Percentiles rank a stretch among this genome's conserved stretches.
Conservation (phyloP, 2,888 invertebrate species). For the Coleophora deauratella region DNA sequence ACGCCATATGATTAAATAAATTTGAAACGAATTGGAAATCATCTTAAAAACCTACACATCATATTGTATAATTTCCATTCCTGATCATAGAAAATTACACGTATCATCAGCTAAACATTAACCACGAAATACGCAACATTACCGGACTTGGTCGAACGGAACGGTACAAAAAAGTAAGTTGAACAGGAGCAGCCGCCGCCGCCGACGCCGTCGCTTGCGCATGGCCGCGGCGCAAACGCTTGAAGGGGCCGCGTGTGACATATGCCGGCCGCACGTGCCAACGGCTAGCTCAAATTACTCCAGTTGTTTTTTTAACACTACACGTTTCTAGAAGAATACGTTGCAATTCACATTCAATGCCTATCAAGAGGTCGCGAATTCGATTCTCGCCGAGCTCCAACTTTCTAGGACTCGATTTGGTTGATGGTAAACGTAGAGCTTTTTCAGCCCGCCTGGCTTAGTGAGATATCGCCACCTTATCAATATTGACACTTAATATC, state of each 20-base stretch:
- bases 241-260: conserved; percentile 32
- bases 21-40: no score
- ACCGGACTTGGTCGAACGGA: conserved; percentile 12
- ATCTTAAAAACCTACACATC: background rate
- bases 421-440: no score
- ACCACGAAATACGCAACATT: conserved; percentile 20
- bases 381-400: no score
- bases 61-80: no score
- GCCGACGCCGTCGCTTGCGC: no score
- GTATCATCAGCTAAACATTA: conserved; percentile 15
- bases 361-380: no score
- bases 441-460: no score
- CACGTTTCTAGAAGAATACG: conserved; percentile 1
- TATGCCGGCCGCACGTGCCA: conserved; percentile 44
- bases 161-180: conserved; percentile 23
- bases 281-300: conserved; percentile 26
- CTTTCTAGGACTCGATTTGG: no score
- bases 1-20: no score
- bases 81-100: conserved; percentile 10
- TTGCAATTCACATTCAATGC: no score
- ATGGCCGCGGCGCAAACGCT: conserved; percentile 19
- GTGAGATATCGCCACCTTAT: no score
- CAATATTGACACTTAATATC: no score
- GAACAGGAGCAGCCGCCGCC: conserved; percentile 12
- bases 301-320: conserved; percentile 1